Conservation (phyloP, 1,140 invertebrate species). For the Lepidotrigona ventralis region DNA sequence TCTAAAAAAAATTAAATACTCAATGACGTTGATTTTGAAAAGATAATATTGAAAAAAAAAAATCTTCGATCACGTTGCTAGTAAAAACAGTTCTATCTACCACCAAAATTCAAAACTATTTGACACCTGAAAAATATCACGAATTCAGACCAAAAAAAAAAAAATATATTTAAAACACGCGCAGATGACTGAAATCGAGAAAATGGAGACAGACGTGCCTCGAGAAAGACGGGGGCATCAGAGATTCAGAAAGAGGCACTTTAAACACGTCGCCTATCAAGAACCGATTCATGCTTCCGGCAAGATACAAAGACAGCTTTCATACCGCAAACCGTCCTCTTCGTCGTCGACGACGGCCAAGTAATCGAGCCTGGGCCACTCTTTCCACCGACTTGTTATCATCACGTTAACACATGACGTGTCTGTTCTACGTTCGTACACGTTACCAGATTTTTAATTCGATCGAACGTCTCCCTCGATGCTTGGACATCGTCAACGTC, state of each 20-base stretch:
- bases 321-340: constrained; percentile 63
- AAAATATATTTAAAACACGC: background rate
- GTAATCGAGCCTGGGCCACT: constrained; percentile 28
- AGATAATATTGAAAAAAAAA: no score
- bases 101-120: background rate
- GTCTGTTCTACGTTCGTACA: constrained; percentile 11
- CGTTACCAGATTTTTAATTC: background rate
- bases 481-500: constrained; percentile 18
- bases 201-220: constrained; percentile 12
- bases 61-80: no score
- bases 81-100: background rate
- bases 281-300: constrained; percentile 74
- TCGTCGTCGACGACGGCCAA: constrained; percentile 41
- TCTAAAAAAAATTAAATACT: no score
- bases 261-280: constrained; percentile 67
- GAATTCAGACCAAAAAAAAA: background rate
- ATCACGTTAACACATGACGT: constrained; percentile 1
- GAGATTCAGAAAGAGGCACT: constrained; percentile 58
- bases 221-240: constrained; percentile 12
- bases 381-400: constrained; percentile 29
- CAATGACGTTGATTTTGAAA: no score
- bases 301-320: constrained; percentile 73
- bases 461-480: background rate
- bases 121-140: background rate
- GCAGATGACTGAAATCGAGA: constrained; percentile 1